phyloP scores from a whole-genome alignment of 2,113 vertebrate species.

The Larimichthys crocea region DNA sequence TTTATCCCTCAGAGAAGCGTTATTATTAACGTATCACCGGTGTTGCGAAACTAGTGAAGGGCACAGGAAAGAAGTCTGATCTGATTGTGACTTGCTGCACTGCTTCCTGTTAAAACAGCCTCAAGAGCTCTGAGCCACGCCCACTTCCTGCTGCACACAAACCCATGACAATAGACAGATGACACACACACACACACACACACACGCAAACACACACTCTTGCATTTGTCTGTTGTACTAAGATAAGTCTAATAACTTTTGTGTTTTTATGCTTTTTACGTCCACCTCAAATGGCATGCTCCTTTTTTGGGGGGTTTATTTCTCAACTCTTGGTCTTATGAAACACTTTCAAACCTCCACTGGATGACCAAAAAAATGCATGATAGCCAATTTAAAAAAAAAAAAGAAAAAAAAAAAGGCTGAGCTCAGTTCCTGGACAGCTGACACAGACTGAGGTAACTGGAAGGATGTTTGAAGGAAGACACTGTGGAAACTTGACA shows the following conservation, averaged over 20 bases:
- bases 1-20: not conserved
- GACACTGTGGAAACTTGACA: not conserved
- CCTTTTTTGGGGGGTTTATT: not conserved
- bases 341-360: conserved; percentile 18
- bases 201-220: conserved; percentile 14
- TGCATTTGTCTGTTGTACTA: not conserved
- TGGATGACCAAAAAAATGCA: conserved; percentile 30
- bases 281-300: conserved; percentile 7
- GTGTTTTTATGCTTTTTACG: conserved; percentile 8
- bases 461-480: conserved; percentile 10
- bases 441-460: conserved; percentile 28
- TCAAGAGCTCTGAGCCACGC: conserved; percentile 25
- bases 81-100: conserved; percentile 49
- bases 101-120: conserved; percentile 72
- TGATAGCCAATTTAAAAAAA: not conserved
- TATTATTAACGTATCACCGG: not conserved
- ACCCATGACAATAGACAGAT: conserved; percentile 56
- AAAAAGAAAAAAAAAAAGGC: not conserved
- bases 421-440: conserved; percentile 60
- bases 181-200: conserved; percentile 27
- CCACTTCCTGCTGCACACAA: conserved; percentile 62
- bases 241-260: not conserved
- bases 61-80: conserved; percentile 61
- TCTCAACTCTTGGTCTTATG: conserved; percentile 39
- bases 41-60: conserved; percentile 27